Percentiles rank a stretch among this genome's conserved stretches.
Evolutionary conservation across 1,140 invertebrate species (phyloP).

Genomic region (Trypoxylus dichotomus): DNA sequence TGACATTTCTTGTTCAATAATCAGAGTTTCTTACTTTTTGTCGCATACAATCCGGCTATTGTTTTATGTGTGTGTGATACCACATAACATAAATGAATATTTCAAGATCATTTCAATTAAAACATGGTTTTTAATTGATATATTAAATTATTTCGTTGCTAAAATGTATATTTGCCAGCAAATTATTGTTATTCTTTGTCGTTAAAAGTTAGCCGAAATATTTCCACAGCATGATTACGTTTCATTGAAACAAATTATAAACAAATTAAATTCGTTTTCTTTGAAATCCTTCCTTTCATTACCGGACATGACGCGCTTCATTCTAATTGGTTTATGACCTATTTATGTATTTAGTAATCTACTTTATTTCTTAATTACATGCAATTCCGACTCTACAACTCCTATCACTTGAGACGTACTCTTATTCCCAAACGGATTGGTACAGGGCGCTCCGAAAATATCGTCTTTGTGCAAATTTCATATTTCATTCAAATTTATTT

Average conservation of each 20-base stretch:
- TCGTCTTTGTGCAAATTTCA: neutral
- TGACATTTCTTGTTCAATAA: too few relatives aligned
- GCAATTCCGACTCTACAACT: neutral
- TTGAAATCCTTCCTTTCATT: slow-evolving; percentile 6
- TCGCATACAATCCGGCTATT: too few relatives aligned
- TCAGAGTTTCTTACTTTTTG: too few relatives aligned
- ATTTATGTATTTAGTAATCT: slow-evolving; percentile 12
- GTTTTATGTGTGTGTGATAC: too few relatives aligned
- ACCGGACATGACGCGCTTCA: slow-evolving; percentile 3
- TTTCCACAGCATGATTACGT: neutral
- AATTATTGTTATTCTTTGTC: too few relatives aligned
- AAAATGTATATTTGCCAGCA: too few relatives aligned
- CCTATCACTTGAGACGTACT: too few relatives aligned
- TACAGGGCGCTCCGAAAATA: neutral
- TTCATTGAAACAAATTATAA: neutral
- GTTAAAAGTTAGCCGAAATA: too few relatives aligned
- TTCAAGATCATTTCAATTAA: too few relatives aligned
- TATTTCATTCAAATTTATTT: neutral
- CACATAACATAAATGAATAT: neutral
- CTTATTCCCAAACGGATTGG: too few relatives aligned
- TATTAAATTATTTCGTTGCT: too few relatives aligned
- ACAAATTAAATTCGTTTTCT: neutral
- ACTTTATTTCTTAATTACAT: neutral
- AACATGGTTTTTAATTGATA: too few relatives aligned
- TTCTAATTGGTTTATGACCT: slow-evolving; percentile 13